phyloP scores from a whole-genome alignment of 2,888 invertebrate species.

The Lochmaea capreae region DNA sequence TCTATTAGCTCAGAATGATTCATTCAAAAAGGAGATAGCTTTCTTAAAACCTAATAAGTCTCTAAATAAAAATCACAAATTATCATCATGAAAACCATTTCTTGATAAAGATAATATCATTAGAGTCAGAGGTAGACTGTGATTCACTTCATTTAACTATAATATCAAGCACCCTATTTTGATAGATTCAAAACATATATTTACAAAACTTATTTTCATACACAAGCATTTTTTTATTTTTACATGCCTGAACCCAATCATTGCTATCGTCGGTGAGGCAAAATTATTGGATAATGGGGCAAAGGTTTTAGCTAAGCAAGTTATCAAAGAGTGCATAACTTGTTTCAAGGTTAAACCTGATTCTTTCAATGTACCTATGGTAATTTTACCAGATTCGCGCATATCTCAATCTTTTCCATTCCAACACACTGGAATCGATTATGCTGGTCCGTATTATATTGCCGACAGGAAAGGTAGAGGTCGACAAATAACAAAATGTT shows the following conservation, averaged over 20 bases:
- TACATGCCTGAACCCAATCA: neutral
- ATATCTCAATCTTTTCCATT: constrained; percentile 35
- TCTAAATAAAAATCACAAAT: neutral
- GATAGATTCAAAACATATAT: neutral
- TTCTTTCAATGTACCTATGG: constrained; percentile 18
- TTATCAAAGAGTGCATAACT: constrained; percentile 26
- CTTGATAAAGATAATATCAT: neutral
- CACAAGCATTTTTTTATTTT: neutral
- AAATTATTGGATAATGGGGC: neutral
- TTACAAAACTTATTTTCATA: neutral
- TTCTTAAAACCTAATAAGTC: too few species aligned
- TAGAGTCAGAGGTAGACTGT: neutral
- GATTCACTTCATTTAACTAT: neutral
- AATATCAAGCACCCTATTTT: neutral
- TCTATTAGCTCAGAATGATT: too few species aligned
- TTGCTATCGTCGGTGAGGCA: neutral
- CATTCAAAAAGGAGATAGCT: too few species aligned
- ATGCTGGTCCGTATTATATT: constrained; percentile 37
- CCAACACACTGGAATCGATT: constrained; percentile 26
- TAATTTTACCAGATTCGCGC: constrained; percentile 23
- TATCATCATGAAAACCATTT: neutral
- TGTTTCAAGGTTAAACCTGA: constrained; percentile 37
- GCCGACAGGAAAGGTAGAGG: constrained; percentile 29
- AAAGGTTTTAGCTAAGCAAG: neutral
- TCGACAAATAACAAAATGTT: constrained; percentile 32